Base-by-base conservation (phyloP, 2,113 vertebrate species). In the Poicephalus meyeri region DNA sequence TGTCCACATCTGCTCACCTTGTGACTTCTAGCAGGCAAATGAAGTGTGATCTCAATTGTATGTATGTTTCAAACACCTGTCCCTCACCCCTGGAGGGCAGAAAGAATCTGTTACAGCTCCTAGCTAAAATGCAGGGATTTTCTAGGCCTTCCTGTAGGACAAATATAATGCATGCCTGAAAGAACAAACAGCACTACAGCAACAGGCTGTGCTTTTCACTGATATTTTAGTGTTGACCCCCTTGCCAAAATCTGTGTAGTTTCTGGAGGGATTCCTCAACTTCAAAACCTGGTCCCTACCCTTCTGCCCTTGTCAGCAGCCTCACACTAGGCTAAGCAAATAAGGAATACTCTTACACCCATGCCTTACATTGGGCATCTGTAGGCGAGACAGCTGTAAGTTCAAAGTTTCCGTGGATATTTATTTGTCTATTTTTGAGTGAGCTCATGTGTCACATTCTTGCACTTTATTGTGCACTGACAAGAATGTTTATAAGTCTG, bases 1-100 rank as follows among this genome's bases (percentile, higher is more conserved):
- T 72, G 65, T 63, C 53, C 73, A 66, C 88, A 92, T 94, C 92
- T 96, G 93, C 61, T 55, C 49, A 52, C 86, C 65, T 78, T 58
- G 69, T 93, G 88, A 70, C 72, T 86, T 81, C 68, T 49, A 76
- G 47, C 64, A 83, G 52, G 83, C 9, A 2, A 93, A 91, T 81
- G 80, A 91, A 94, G 10, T 52, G 56, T 37, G 72, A 65, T 61
- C 80, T 61, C 77, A 90, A 86, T 13, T 65, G 37, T 52, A 52
- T 16, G 24, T 4, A 31, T 70, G 9, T 80, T 88, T 88, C 86
- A 89, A 73, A 79, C 60, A 60, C 39, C 21, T 35, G 53, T 65
- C 44, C 68, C 85, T 64, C 31, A 53, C 44, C 50, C 15, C 18
- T 0, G 0, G 15, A 72, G 37, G 52, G 23, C 52, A 72, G 49